These are phyloP conservation scores for Bathynomus jamesi DNA, from an alignment of 1,140 invertebrate genomes.

Conservation along the genomic window DNA sequence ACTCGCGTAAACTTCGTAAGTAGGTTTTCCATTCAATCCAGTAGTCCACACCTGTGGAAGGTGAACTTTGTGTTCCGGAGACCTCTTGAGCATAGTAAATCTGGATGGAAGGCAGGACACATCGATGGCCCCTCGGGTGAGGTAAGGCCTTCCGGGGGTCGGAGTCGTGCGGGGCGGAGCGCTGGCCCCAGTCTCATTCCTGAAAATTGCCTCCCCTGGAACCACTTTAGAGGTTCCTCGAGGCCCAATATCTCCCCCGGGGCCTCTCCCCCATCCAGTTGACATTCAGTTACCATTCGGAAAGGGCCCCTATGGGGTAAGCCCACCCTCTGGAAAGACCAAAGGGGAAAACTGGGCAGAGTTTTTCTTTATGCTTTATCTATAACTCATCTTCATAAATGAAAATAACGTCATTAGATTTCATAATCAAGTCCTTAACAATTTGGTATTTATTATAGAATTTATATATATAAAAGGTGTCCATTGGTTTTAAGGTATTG, in stretches of 20 bases:
- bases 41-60: not conserved
- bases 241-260: not conserved
- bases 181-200: not conserved
- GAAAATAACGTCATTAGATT: too few relatives aligned
- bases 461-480: too few relatives aligned
- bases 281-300: not conserved
- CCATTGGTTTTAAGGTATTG: too few relatives aligned
- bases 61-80: not conserved
- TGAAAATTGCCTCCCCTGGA: too few relatives aligned
- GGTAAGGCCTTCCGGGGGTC: not conserved
- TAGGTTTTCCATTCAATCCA: not conserved
- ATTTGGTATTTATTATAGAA: too few relatives aligned
- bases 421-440: too few relatives aligned
- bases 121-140: not conserved
- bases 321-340: not conserved
- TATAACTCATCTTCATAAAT: too few relatives aligned
- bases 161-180: not conserved
- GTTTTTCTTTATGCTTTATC: too few relatives aligned
- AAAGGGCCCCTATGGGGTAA: not conserved
- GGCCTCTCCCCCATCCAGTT: not conserved
- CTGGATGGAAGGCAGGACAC: not conserved
- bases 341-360: not conserved
- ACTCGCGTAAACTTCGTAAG: not conserved
- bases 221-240: too few relatives aligned
- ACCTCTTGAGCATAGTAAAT: not conserved